A percentile compares a stretch with the other conserved stretches of the same genome.
Evolutionary conservation across 2,888 invertebrate species (phyloP).

Genomic region (Argyresthia goedartella): DNA sequence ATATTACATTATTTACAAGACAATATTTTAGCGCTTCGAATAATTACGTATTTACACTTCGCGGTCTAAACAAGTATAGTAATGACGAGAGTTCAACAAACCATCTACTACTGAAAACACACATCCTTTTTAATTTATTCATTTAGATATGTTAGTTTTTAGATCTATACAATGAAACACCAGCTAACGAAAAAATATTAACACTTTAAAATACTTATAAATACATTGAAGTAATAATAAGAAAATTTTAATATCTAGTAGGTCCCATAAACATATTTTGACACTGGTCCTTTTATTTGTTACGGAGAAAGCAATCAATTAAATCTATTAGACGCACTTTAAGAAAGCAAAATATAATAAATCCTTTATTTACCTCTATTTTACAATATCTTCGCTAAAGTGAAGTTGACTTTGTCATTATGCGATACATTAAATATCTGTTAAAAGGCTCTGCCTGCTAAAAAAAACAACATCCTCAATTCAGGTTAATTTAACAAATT

Average conservation of each 20-base stretch:
- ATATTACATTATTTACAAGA: conserved; percentile 35
- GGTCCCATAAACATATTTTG: conserved; percentile 22
- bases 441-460: neutral
- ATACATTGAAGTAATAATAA: neutral
- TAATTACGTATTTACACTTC: conserved; percentile 38
- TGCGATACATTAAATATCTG: neutral
- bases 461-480: too few species aligned
- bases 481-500: too few species aligned
- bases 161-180: conserved; percentile 14
- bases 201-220: conserved; percentile 7
- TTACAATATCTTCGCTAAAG: neutral
- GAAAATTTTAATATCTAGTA: conserved; percentile 5
- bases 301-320: neutral
- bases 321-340: neutral
- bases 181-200: conserved; percentile 9
- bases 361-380: too few species aligned
- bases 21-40: conserved; percentile 20
- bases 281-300: conserved; percentile 4
- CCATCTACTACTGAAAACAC: conserved; percentile 10
- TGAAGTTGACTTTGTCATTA: neutral
- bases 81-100: neutral
- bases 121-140: neutral
- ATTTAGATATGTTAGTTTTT: conserved; percentile 32
- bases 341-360: too few species aligned
- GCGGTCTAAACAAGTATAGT: conserved; percentile 1